phyloP scores from a whole-genome alignment of 2,888 invertebrate species.

The Melinaea menophilus region DNA sequence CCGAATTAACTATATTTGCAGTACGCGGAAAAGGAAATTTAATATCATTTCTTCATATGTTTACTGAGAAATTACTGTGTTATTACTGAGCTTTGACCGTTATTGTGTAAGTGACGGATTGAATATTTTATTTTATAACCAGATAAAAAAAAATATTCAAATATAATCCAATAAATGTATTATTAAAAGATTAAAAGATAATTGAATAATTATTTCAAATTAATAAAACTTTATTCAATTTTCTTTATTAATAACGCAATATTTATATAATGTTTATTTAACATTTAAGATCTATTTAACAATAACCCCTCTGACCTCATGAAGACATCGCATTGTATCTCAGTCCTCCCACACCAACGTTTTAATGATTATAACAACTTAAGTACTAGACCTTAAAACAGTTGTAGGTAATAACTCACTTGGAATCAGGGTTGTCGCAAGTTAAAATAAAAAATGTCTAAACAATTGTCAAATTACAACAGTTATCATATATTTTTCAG shows the following conservation, averaged over 20 bases:
- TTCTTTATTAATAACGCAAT: background rate
- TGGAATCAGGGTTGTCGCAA: background rate
- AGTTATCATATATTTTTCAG: too few species aligned
- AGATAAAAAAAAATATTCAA: too few species aligned
- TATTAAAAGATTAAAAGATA: background rate
- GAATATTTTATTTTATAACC: background rate
- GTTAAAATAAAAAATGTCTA: background rate
- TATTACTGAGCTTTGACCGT: constrained; percentile 1
- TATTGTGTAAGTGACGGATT: background rate
- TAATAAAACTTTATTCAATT: background rate
- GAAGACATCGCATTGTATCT: constrained; percentile 34
- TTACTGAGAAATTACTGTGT: constrained; percentile 4
- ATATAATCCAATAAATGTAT: too few species aligned
- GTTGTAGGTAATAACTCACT: constrained; percentile 22
- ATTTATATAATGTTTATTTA: background rate
- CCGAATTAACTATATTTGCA: constrained; percentile 20
- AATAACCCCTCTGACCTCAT: constrained; percentile 31
- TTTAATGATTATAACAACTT: constrained; percentile 27
- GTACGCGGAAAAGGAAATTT: constrained; percentile 23
- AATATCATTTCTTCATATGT: constrained; percentile 12
- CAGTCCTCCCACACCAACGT: constrained; percentile 30
- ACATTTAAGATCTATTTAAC: constrained; percentile 18
- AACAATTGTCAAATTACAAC: background rate
- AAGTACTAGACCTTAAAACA: constrained; percentile 25
- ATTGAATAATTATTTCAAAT: background rate